Percentiles rank a stretch among this genome's conserved stretches.
phyloP scores from a whole-genome alignment of 64 coral and sea anemone species.

The Exaiptasia diaphana region DNA sequence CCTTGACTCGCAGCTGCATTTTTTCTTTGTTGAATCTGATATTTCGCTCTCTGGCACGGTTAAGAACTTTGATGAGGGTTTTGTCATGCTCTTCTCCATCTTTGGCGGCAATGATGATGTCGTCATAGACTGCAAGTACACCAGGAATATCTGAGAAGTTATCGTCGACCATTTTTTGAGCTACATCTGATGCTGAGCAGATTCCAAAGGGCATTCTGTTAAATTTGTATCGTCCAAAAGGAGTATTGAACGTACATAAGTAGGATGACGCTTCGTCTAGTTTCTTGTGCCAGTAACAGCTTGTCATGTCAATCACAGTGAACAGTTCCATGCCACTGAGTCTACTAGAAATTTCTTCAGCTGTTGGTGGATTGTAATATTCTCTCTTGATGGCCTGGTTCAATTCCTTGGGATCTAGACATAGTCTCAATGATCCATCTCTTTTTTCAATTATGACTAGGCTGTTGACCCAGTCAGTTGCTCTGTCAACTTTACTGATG shows the following conservation, averaged over 20 bases:
- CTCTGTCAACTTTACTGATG: not conserved
- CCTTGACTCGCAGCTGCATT: not conserved
- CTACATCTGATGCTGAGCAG: not conserved
- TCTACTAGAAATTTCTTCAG: slow-evolving; percentile 45
- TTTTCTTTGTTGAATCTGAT: slow-evolving; percentile 50
- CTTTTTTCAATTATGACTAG: slow-evolving; percentile 30
- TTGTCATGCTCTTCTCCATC: slow-evolving; percentile 28
- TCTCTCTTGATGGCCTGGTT: slow-evolving; percentile 42
- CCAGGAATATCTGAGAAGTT: not conserved
- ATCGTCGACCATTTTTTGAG: slow-evolving; percentile 4
- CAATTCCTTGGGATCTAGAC: slow-evolving; percentile 36
- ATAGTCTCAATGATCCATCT: slow-evolving; percentile 1
- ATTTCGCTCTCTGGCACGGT: slow-evolving; percentile 40
- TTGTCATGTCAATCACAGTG: slow-evolving; percentile 39
- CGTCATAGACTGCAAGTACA: not conserved
- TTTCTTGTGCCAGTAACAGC: not conserved
- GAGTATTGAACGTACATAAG: not conserved
- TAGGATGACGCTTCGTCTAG: not conserved
- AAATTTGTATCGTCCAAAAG: slow-evolving; percentile 13
- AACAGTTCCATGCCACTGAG: slow-evolving; percentile 22
- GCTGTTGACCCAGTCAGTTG: not conserved
- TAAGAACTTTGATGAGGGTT: slow-evolving; percentile 4
- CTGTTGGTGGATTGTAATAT: slow-evolving; percentile 29
- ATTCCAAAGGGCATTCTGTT: slow-evolving; percentile 29
- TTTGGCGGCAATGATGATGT: not conserved